phyloP scores from a whole-genome alignment of 2,797 vertebrate species.

The Anomalospiza imberbis region DNA sequence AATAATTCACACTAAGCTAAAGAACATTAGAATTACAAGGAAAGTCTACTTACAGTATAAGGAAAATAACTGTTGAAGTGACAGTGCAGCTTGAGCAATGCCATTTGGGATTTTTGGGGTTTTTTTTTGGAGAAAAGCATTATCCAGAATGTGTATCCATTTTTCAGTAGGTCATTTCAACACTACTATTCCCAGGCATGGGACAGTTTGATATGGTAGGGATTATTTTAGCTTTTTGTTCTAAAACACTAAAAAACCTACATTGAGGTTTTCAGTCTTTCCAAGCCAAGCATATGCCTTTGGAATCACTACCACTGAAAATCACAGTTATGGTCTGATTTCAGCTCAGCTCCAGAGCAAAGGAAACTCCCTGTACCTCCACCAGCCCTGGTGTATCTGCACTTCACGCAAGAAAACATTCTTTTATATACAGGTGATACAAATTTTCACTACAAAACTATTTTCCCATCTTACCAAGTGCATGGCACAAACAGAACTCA shows the following conservation, averaged over 20 bases:
- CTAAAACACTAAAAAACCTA: not conserved
- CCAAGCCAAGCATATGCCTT: not conserved
- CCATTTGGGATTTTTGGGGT: not conserved
- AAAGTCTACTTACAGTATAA: not conserved
- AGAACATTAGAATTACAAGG: not conserved
- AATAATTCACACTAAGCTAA: not conserved
- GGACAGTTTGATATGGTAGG: not conserved
- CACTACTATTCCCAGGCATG: not conserved
- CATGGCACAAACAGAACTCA: not conserved
- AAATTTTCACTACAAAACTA: not conserved
- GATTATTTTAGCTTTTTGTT: not conserved
- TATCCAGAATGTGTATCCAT: not conserved
- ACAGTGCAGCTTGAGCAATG: not conserved
- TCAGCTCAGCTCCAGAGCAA: not conserved
- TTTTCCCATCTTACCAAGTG: accelerated
- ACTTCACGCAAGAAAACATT: not conserved
- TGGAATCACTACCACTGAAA: not conserved
- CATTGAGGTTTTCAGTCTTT: not conserved
- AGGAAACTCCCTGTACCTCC: not conserved
- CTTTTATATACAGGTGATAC: not conserved
- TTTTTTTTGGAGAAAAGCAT: not conserved
- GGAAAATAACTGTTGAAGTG: not conserved
- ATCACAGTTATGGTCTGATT: not conserved
- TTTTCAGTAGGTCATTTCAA: not conserved
- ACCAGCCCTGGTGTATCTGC: no score